A percentile compares a stretch with the other conserved stretches of the same genome.
Evolutionary conservation across 1,140 invertebrate genomes (phyloP).

Genomic region (Pseudomyrmex flavicornis): DNA sequence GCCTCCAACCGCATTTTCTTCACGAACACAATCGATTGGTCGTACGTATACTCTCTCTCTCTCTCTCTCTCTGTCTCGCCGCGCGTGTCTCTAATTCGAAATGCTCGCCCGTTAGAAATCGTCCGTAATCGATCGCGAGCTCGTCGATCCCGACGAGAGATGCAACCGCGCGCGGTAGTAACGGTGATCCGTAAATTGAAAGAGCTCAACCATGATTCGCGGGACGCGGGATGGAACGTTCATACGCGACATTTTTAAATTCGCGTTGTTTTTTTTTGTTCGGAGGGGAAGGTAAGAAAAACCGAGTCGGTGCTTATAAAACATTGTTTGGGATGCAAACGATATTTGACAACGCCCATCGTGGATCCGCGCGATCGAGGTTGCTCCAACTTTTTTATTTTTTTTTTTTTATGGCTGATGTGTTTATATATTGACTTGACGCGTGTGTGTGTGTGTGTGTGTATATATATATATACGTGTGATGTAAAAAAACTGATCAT

Average conservation of each 20-base stretch:
- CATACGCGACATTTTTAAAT: background rate
- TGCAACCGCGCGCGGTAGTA: background rate
- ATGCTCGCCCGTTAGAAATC: slow-evolving; percentile 6
- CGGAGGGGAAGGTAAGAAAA: slow-evolving; percentile 2
- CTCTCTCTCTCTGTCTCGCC: background rate
- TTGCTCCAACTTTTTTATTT: slow-evolving; percentile 21
- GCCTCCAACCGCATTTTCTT: slow-evolving; percentile 45
- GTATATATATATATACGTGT: background rate
- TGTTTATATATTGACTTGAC: too few relatives aligned
- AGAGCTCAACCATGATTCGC: slow-evolving; percentile 22
- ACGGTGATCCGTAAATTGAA: slow-evolving; percentile 38
- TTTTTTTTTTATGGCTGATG: too few relatives aligned
- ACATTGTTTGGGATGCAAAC: background rate
- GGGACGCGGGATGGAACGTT: slow-evolving; percentile 4
- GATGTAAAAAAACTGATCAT: slow-evolving; percentile 45
- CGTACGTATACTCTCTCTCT: background rate
- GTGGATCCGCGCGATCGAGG: slow-evolving; percentile 36
- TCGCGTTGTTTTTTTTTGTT: background rate
- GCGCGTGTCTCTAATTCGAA: slow-evolving; percentile 42
- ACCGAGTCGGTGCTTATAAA: slow-evolving; percentile 34
- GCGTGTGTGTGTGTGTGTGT: too few relatives aligned
- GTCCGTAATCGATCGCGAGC: slow-evolving; percentile 4
- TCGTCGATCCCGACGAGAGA: slow-evolving; percentile 42
- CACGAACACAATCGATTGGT: slow-evolving; percentile 23
- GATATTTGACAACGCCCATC: background rate